phyloP scores from a whole-genome alignment of 1,140 invertebrate genomes.

The Scaptomyza pallida region DNA sequence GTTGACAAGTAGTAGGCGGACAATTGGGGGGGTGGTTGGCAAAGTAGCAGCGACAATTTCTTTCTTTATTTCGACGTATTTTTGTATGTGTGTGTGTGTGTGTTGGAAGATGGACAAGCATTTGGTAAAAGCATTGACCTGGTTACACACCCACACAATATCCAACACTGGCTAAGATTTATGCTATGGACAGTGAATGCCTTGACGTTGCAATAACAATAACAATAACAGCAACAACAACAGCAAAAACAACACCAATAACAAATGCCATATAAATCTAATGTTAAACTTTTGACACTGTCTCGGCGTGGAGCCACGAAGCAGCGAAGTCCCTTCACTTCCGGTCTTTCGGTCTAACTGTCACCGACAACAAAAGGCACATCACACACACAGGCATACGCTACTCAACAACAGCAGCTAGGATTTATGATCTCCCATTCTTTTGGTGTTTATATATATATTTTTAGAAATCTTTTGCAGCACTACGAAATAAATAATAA shows the following conservation, averaged over 20 bases:
- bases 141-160: constrained; percentile 49
- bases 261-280: constrained; percentile 70
- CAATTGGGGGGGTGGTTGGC: background rate
- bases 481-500: constrained; percentile 65
- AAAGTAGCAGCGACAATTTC: constrained; percentile 33
- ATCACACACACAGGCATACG: constrained; percentile 30
- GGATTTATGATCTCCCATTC: constrained; percentile 67
- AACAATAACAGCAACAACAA: constrained; percentile 5
- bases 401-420: constrained; percentile 15
- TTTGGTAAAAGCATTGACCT: constrained; percentile 71
- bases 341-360: constrained; percentile 49
- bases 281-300: constrained; percentile 75
- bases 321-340: constrained; percentile 52
- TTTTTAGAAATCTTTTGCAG: constrained; percentile 63
- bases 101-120: constrained; percentile 27
- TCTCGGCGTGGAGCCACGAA: constrained; percentile 58
- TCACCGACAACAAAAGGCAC: constrained; percentile 64
- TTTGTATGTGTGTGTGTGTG: background rate
- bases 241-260: constrained; percentile 31
- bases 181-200: constrained; percentile 39
- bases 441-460: constrained; percentile 30
- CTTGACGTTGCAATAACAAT: constrained; percentile 22
- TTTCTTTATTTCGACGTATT: constrained; percentile 18
- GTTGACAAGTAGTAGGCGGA: constrained; percentile 23
- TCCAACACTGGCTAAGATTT: constrained; percentile 42